Evolutionary conservation across 2,797 vertebrate genomes (phyloP).

Genomic region (Toxotes lorentzi): DNA sequence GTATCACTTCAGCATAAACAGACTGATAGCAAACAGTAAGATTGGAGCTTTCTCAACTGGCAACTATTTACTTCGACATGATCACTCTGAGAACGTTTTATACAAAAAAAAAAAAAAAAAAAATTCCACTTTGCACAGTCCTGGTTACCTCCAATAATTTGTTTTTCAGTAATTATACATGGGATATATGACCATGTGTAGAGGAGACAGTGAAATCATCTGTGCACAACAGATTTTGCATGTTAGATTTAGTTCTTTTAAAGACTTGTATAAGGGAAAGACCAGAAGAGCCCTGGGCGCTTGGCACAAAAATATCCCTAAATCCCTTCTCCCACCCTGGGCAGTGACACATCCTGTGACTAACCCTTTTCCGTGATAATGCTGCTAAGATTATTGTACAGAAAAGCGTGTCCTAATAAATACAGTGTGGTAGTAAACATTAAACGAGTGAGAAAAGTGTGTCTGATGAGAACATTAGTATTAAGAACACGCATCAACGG

Average conservation of each 20-base stretch:
- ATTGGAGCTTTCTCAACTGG: conserved; percentile 68
- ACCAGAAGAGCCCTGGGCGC: conserved; percentile 63
- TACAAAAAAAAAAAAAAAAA: conserved; percentile 51
- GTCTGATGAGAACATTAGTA: conserved; percentile 55
- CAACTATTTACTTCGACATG: conserved; percentile 66
- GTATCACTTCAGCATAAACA: conserved; percentile 83
- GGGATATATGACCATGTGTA: conserved; percentile 40
- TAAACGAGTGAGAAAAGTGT: conserved; percentile 37
- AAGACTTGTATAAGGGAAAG: conserved; percentile 57
- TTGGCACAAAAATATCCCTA: conserved; percentile 77
- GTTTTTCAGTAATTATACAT: conserved; percentile 41
- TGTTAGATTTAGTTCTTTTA: conserved; percentile 65
- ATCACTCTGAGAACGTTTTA: conserved; percentile 59
- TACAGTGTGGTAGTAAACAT: conserved; percentile 47
- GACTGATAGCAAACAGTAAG: conserved; percentile 77
- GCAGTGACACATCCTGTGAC: conserved; percentile 77
- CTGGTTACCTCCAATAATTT: conserved; percentile 29
- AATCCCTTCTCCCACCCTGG: conserved; percentile 72
- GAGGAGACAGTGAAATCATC: conserved; percentile 43
- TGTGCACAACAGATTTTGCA: conserved; percentile 55
- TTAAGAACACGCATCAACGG: conserved; percentile 36
- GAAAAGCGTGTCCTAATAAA: conserved; percentile 68
- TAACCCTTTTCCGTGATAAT: conserved; percentile 71
- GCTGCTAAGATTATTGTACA: conserved; percentile 63
- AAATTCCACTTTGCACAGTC: conserved; percentile 41